Evolutionary conservation across 2,113 vertebrate genomes (phyloP), one percentile per base, ranked within the genome.

Genomic region (Burhinus bistriatus): DNA sequence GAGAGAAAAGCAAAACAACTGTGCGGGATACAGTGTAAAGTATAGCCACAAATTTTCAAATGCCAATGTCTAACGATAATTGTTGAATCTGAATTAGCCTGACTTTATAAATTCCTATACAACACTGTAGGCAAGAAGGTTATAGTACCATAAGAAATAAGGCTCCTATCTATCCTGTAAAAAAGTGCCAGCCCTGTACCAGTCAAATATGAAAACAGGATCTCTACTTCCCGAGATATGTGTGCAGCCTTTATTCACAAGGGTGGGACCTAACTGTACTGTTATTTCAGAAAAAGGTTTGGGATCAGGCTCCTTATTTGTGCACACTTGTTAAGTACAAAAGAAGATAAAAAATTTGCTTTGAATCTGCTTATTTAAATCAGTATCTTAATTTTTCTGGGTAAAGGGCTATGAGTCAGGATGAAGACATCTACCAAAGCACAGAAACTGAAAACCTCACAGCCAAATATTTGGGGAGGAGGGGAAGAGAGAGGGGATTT

Each of bases 81-180:
- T 22, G 4, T 42, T 78, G 15, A 68, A 77, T 76, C 22, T 32
- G 51, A 76, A 65, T 13, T 78, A 30, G 13, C 7, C 64, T 58
- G 38, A 70, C 45, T 78, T 79, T 55, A 45, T 16, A 55, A 78
- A 71, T 47, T n/a, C 21, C 17, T 73, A 47, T 57, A 72, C 23
- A 84, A 66, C 6, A 27, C 49, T 5, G 9, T n/a, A 52, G 14
- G 14, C 30, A 72, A 77, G 40, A 59, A 65, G 17, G 14, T 40
- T 78, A n/a, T 23, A 78, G 29, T 32, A 38, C 2, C 16, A 22
- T 34, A 73, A 81, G 26, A 84, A 93, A 91, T 19, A 49, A 95
- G 16, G 27, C 5, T 89, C 0, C 0, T 54, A 57, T 51, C 25
- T 66, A 30, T 36, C 55, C 30, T 49, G 15, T 17, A 70, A 3